Evolutionary conservation across 2,797 vertebrate species (phyloP), one percentile per base, ranked within the genome.

Genomic region (Chaetophractus vellerosus): DNA sequence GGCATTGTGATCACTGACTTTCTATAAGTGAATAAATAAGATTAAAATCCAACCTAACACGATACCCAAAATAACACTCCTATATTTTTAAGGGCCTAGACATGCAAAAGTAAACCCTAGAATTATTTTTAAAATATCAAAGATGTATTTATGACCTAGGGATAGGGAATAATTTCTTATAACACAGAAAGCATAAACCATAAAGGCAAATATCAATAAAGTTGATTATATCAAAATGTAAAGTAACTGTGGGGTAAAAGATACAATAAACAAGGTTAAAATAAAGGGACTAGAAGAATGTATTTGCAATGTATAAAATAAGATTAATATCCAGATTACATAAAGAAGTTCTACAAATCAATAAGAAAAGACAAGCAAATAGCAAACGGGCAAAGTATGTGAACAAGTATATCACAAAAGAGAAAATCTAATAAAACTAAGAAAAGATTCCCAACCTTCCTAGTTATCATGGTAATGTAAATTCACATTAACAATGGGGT

Each of bases 381-480:
- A 75, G 57, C 11, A 86, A 83, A 33, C 31, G 41, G 50, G 33
- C 12, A 64, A 91, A 66, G 26, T 71, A 5, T 76, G 74, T 75
- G 63, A 88, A 79, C 26, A 85, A 84, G 38, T 84, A 28, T 61
- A 41, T 85, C 59, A 52, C 89, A 74, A n/a, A 48, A n/a, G 24
- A 74, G 23, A 38, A 88, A 71, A 90, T 57, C 33, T 10, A 55
- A 75, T 36, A 66, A 63, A 81, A 57, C 48, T 48, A 74, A 83
- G 48, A 90, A 88, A 91, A 91, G 48, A 74, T 74, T 21, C 48
- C 74, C 36, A 78, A 50, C 15, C 16, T 83, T 38, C 18, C 59
- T 92, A 63, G 7, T 64, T 81, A 87, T 33, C 23, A 63, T 90
- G 57, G 18, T 81, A 82, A 79, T 80, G 14, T 80, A 88, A 52